Base-by-base conservation (phyloP, 2,888 invertebrate species). In the Hipparchia semele region DNA sequence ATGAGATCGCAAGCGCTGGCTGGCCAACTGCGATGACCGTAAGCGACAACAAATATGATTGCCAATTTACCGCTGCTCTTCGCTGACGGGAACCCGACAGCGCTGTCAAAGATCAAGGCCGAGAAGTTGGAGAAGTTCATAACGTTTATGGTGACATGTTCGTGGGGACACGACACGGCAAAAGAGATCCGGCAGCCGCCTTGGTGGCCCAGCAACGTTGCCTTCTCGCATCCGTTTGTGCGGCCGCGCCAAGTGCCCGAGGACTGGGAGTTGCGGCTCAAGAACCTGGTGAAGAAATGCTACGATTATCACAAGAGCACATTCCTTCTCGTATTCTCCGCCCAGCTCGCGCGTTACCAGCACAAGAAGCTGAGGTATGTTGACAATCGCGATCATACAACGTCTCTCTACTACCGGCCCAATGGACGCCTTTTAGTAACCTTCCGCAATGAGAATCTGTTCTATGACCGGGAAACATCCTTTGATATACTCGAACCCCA, bases 121-220 rank as follows among this genome's bases (percentile, higher is more conserved):
- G 90, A 87, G 72, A 95, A 96, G 84, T 87, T 96, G 81, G 96
- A 96, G 90, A 95, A 94, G 80, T 96, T 96, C 85, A 95, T 96
- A 82, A 95, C 96, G 77, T 96, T 96, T 85, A 96, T 96, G 96
- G 96, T 96, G 79, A 96, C 96, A 84, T 96, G 96, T 91, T 96
- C 96, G 65, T 94, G 96, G 90, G 96, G 96, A 67, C 95, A 96
- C 82, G 95, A 95, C 79, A 94, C 94, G 33, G 94, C 90, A 53
- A 94, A 93, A 80, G 90, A 91, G 54, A 95, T 95, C 72, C 91
- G 93, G 74, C 94, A 95, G 83, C 96, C 96, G 33, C 95, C 95
- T 76, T 96, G 96, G 96, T 96, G 96, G 96, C 96, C 96, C 8
- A 91, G 92, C 80, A 95, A 96, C 86, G 94, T 96, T 4, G 90